A percentile compares a stretch with the other conserved stretches of the same genome.
These are phyloP conservation scores for Struthidea cinerea DNA, from an alignment of 2,113 vertebrate genomes.

Conservation along the genomic window DNA sequence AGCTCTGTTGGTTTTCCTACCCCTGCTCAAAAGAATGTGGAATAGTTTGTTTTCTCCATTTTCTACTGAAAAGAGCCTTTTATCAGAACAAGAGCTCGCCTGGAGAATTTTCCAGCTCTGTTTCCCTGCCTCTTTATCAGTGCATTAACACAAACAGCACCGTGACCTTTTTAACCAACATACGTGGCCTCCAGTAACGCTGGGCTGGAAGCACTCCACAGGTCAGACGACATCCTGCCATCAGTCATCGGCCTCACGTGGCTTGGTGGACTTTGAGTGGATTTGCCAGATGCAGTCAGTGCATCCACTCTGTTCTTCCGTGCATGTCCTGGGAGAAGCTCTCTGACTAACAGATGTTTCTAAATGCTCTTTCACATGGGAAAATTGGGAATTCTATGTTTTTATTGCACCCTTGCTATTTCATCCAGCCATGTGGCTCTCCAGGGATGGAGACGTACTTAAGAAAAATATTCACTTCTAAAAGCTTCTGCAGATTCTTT, in stretches of 20 bases:
- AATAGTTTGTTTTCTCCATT: neutral
- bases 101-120: neutral
- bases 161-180: neutral
- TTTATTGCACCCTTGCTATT: neutral
- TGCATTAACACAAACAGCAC: constrained; percentile 2
- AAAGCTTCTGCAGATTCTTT: neutral
- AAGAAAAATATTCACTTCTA: constrained; percentile 22
- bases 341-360: constrained; percentile 36
- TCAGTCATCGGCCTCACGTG: neutral
- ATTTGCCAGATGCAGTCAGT: neutral
- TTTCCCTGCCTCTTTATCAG: constrained; percentile 8
- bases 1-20: neutral
- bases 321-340: neutral
- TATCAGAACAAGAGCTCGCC: neutral
- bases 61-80: neutral
- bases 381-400: neutral
- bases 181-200: neutral
- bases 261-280: neutral
- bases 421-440: neutral
- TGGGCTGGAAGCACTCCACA: neutral
- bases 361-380: constrained; percentile 18
- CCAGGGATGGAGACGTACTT: constrained; percentile 23
- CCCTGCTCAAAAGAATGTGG: neutral
- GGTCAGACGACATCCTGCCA: constrained; percentile 4
- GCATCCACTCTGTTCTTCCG: neutral